phyloP scores from a whole-genome alignment of 2,797 vertebrate species.

The Macropus fuliginosus region DNA sequence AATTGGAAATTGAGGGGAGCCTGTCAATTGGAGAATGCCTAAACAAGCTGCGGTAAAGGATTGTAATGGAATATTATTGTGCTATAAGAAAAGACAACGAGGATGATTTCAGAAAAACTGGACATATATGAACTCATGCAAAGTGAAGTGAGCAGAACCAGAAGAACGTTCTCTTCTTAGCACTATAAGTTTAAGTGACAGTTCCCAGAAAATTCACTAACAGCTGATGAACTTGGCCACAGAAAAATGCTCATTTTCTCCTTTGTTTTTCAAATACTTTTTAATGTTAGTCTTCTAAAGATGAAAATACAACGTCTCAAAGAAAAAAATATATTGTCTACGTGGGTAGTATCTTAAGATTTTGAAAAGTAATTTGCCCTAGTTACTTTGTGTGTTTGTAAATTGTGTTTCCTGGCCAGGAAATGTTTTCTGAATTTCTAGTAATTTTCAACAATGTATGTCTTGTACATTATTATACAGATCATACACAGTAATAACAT shows the following conservation, averaged over 20 bases:
- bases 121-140: not conserved
- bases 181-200: constrained; percentile 56
- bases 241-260: constrained; percentile 75
- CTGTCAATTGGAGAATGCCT: not conserved
- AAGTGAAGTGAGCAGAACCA: not conserved
- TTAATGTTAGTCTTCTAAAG: constrained; percentile 79
- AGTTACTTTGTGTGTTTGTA: constrained; percentile 57
- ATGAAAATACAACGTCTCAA: constrained; percentile 77
- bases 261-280: constrained; percentile 74
- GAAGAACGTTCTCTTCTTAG: constrained; percentile 1
- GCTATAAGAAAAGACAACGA: not conserved
- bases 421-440: constrained; percentile 59
- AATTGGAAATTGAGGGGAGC: not conserved
- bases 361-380: constrained; percentile 53
- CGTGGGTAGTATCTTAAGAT: constrained; percentile 56
- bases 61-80: not conserved
- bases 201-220: constrained; percentile 53
- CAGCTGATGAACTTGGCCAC: constrained; percentile 70
- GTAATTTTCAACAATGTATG: constrained; percentile 61
- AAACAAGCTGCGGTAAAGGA: not conserved
- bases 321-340: constrained; percentile 69
- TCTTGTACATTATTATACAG: not conserved
- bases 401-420: constrained; percentile 66
- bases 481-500: not conserved
- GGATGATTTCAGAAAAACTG: not conserved